Evolutionary conservation across 1,140 invertebrate species (phyloP).

Genomic region (Bradynema listronoti): DNA sequence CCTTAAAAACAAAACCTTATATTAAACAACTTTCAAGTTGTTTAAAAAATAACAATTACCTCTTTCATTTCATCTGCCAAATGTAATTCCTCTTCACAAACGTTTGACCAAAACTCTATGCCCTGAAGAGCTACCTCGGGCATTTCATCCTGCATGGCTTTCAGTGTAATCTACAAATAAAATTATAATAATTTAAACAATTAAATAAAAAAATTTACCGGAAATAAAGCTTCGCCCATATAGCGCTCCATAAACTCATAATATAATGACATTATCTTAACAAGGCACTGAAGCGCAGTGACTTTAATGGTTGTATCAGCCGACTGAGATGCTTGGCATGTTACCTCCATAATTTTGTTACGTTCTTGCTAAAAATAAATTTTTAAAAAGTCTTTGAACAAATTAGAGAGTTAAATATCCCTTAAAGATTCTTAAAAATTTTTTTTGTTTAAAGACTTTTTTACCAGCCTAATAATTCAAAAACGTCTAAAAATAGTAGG

Average conservation of each 20-base stretch:
- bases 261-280: slow-evolving; percentile 96
- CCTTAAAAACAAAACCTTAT: too few species aligned
- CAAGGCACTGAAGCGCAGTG: slow-evolving; percentile 90
- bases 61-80: slow-evolving; percentile 87
- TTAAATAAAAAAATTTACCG: slow-evolving; percentile 63
- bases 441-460: too few species aligned
- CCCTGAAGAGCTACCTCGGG: slow-evolving; percentile 95
- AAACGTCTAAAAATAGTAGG: too few species aligned
- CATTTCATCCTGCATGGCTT: slow-evolving; percentile 86
- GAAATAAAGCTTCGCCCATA: slow-evolving; percentile 95
- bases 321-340: slow-evolving; percentile 73
- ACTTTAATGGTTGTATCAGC: slow-evolving; percentile 79
- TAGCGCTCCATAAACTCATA: slow-evolving; percentile 99
- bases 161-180: slow-evolving; percentile 74
- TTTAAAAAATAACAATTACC: slow-evolving; percentile 45
- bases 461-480: too few species aligned
- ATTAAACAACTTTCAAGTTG: neutral
- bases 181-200: neutral
- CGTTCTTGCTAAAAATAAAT: slow-evolving; percentile 75
- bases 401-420: neutral
- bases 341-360: slow-evolving; percentile 98
- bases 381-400: neutral
- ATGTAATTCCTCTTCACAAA: slow-evolving; percentile 97
- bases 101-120: slow-evolving; percentile 99
- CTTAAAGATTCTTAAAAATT: neutral